Base-by-base conservation (phyloP, 2,113 vertebrate genomes). In the Passerina amoena region DNA sequence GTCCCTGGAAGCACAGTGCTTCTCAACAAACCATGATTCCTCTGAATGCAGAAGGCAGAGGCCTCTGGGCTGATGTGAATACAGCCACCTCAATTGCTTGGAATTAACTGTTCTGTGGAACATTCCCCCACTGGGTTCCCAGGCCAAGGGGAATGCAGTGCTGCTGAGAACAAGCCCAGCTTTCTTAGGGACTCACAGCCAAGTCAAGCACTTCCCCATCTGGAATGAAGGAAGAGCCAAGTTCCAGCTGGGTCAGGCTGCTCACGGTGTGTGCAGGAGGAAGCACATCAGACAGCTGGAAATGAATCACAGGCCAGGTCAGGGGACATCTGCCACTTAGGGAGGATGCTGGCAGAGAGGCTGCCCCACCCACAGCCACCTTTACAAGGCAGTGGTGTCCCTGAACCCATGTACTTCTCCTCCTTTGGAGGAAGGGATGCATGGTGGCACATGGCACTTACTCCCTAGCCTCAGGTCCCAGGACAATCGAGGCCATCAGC, bases 231-330 rank as follows among this genome's bases (percentile, higher is more conserved):
- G 54, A 70, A 51, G 48, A 78, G 81, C 87, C 47, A 78, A 88
- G 56, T 27, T 50, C 33, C 12, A 75, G 68, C 87, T 33, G 33
- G 68, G 72, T 30, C 80, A 23, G 86, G 69, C 83, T 42, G 63
- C 48, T 80, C 63, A 9, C 3, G 1, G 44, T 3, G 3, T 6
- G 42, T 20, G 20, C 57, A 17, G 14, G 0, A 50, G 5, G 28
- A 42, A 44, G 33, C 14, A 30, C 68, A 31, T 6, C 37, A 21
- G 77, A 68, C 90, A 92, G 24, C 51, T 83, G 84, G 59, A 72
- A 84, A 48, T 3, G 83, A 54, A 66, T 42, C 40, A 56, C 20
- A 13, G 31, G 3, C 38, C 73, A 82, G 69, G 51, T 64, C 63
- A 82, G 51, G 50, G 45, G 10, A 38, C 14, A 2, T 8, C 57